phyloP scores from a whole-genome alignment of 92 coral and sea anemone species.

The Zoanthus sansibaricus region DNA sequence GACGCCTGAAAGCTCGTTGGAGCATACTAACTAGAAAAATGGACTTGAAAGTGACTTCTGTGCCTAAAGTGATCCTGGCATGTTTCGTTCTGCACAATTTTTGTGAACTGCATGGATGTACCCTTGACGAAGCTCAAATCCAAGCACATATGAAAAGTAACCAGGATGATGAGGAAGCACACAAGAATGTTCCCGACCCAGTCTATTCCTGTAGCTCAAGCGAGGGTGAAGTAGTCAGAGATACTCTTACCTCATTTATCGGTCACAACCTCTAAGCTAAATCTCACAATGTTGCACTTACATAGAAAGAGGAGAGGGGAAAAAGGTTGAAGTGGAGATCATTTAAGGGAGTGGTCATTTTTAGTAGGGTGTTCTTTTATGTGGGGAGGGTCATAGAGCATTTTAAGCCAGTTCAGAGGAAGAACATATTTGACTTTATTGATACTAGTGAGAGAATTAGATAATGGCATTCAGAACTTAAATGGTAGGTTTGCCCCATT shows the following conservation, averaged over 20 bases:
- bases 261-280: not conserved
- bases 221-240: not conserved
- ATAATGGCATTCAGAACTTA: not conserved
- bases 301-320: not conserved
- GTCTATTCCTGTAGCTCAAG: not conserved
- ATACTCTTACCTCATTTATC: not conserved
- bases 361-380: not conserved
- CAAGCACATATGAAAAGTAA: not conserved
- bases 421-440: not conserved
- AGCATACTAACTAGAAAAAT: conserved; percentile 36
- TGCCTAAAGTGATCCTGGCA: conserved; percentile 35
- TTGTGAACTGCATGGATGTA: not conserved
- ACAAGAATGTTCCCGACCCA: not conserved
- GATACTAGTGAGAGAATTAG: not conserved
- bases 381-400: not conserved
- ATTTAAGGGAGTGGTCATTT: not conserved
- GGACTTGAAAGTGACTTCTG: conserved; percentile 36
- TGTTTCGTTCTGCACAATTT: not conserved
- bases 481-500: not conserved
- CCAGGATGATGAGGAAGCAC: not conserved
- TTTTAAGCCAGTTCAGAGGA: not conserved
- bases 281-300: not conserved
- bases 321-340: not conserved
- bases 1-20: conserved; percentile 44
- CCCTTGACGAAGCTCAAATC: not conserved